Percentiles rank a stretch among this genome's conserved stretches.
phyloP scores from a whole-genome alignment of 2,113 vertebrate species.

The Erinaceus europaeus region DNA sequence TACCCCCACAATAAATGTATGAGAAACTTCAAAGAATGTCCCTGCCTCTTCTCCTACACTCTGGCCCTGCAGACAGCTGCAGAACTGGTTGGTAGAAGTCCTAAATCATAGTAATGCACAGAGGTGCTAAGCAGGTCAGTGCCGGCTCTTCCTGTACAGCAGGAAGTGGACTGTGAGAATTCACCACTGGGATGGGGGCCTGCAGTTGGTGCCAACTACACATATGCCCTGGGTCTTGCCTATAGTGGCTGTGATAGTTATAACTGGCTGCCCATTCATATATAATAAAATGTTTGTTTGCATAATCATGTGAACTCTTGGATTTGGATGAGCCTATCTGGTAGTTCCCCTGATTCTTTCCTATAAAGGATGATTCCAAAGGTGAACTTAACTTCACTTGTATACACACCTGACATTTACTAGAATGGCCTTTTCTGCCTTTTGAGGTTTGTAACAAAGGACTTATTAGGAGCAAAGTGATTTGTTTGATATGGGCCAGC shows the following conservation, averaged over 20 bases:
- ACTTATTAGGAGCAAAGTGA: not conserved
- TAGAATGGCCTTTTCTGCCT: not conserved
- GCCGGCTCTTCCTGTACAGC: not conserved
- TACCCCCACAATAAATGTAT: too few species aligned
- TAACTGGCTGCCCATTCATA: not conserved
- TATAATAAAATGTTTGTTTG: not conserved
- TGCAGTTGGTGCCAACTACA: too few species aligned
- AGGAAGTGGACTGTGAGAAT: not conserved
- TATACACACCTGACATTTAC: not conserved
- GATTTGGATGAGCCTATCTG: not conserved
- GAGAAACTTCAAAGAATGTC: not conserved
- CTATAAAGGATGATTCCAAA: not conserved
- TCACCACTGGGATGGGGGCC: too few species aligned
- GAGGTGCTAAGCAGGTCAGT: not conserved
- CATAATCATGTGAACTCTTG: not conserved
- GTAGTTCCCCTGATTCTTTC: not conserved
- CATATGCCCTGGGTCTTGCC: accelerated
- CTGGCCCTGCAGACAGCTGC: not conserved
- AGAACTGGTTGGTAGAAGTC: not conserved
- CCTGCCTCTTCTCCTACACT: not conserved
- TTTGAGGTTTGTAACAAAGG: not conserved
- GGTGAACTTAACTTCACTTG: not conserved
- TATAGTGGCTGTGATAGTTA: not conserved
- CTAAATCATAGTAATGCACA: not conserved
- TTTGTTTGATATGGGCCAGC: not conserved